Conservation (phyloP, 2,113 vertebrate species). For the Heloderma charlesbogerti region DNA sequence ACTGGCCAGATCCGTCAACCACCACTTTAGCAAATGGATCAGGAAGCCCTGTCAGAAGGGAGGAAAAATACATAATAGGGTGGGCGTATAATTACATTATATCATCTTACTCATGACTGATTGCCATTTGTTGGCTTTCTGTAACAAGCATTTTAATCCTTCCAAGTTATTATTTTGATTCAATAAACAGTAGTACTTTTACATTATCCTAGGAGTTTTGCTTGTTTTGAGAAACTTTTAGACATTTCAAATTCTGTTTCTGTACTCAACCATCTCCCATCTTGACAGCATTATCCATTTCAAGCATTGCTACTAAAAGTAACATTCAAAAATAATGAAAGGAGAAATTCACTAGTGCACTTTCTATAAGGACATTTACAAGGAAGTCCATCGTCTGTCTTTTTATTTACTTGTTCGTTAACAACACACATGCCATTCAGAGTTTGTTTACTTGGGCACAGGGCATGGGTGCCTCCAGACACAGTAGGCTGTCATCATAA, state of each 20-base stretch:
- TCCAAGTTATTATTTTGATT: background rate
- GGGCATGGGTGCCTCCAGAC: constrained; percentile 14
- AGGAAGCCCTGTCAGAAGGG: constrained; percentile 88
- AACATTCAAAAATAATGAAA: background rate
- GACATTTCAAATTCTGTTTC: background rate
- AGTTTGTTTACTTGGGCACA: background rate
- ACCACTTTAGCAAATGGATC: constrained; percentile 99
- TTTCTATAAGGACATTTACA: constrained; percentile 11
- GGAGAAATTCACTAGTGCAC: background rate
- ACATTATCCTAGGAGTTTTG: background rate
- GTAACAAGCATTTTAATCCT: background rate
- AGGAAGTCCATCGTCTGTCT: constrained; percentile 8
- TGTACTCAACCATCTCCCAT: background rate
- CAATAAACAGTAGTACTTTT: background rate
- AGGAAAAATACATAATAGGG: constrained; percentile 43
- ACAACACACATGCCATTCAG: background rate
- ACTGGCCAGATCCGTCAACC: constrained; percentile 98
- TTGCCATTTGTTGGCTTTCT: background rate
- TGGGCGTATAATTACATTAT: constrained; percentile 5
- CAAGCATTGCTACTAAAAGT: background rate
- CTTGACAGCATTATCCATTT: background rate
- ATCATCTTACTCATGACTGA: background rate
- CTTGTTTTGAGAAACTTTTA: background rate
- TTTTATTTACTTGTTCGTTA: background rate
- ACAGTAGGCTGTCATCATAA: background rate